Evolutionary conservation across 2,113 vertebrate genomes (phyloP).

Genomic region (Pithys albifrons): DNA sequence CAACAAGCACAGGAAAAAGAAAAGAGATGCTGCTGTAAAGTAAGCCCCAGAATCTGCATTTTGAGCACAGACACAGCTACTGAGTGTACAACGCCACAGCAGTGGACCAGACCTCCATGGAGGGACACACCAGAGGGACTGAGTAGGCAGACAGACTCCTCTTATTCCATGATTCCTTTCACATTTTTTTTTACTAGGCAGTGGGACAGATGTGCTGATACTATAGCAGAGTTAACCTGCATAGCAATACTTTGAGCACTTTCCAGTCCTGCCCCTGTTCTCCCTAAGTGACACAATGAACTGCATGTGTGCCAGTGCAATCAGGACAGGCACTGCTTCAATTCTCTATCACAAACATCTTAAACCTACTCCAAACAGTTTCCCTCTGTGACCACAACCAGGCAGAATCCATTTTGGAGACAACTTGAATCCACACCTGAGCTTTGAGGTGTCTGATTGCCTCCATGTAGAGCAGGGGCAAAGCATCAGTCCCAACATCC

Average conservation of each 20-base stretch:
- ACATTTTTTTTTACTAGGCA: not conserved
- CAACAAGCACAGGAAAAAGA: not conserved
- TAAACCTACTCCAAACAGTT: not conserved
- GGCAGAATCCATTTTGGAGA: not conserved
- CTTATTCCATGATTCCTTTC: not conserved
- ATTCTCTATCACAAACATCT: not conserved
- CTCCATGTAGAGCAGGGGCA: not conserved
- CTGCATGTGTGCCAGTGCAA: not conserved
- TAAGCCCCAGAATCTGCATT: not conserved
- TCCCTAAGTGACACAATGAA: not conserved
- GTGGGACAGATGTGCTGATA: not conserved
- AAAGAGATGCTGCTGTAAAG: not conserved
- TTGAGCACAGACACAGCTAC: not conserved
- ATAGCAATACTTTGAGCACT: not conserved
- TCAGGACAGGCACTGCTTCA: not conserved
- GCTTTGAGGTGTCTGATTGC: not conserved
- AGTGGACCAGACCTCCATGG: not conserved
- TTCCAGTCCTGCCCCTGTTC: not conserved
- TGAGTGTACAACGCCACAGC: not conserved
- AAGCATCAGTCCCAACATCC: not conserved
- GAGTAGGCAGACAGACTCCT: not conserved
- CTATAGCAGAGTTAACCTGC: not conserved
- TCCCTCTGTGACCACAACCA: not conserved
- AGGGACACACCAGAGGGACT: not conserved
- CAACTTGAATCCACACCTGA: not conserved